Base-by-base conservation (phyloP, 2,888 invertebrate species). In the Cenopis cana region DNA sequence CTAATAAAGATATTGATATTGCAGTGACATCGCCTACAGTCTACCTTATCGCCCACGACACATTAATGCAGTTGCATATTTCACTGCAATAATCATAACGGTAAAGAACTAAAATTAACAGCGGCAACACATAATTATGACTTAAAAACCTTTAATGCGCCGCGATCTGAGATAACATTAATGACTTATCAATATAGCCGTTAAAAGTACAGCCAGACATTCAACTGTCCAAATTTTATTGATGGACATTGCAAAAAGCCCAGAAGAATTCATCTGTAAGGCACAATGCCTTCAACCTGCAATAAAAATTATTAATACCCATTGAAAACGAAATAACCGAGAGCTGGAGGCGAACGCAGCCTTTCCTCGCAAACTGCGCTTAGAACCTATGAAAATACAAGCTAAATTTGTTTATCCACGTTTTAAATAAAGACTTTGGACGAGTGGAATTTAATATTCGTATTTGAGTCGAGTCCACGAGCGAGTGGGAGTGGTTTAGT, bases 361-460 rank as follows among this genome's bases (percentile, higher is more conserved):
- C 69, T 72, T 72, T 46, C 72, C 54, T 76, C 74, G 80, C 75
- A 88, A 88, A 87, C 77, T 88, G 84, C 77, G 82, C 89, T 85
- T 81, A 86, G 79, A 75, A 77, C 77, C 74, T 78, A 78, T 80
- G 77, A 83, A 76, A 84, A 89, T 91, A 90, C 85, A 87, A 85
- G 80, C 85, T 82, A 89, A 85, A 89, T 82, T 90, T 84, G 90
- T 82, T 75, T 81, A 84, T 82, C 78, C 79, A 75, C 68, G 72
- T 74, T 85, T 86, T 86, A 86, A 89, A 91, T 92, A 90, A 92
- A 91, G 91, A 87, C 88, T 89, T 91, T 76, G 79, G 78, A 80
- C 83, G 85, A 86, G 85, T 86, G 90, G 92, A 93, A 93, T 93
- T 93, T 92, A 93, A 93, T 93, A 93, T 92, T 91, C 91, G 89